phyloP scores from a whole-genome alignment of 2,888 invertebrate species.

The Lasioglossum villosulum region DNA sequence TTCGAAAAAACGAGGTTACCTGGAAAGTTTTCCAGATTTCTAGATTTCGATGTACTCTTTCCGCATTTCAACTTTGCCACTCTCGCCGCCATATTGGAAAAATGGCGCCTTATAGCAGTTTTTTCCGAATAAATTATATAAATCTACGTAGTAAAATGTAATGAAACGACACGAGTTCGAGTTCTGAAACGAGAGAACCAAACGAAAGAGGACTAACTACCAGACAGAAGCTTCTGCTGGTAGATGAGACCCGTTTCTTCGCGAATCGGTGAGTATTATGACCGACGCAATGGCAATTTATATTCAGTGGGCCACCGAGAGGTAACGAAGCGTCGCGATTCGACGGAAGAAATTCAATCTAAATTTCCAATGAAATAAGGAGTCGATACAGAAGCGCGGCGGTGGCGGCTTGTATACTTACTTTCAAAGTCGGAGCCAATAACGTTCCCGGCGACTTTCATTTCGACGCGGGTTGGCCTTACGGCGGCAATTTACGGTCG shows the following conservation, averaged over 20 bases:
- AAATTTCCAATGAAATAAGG: conserved; percentile 13
- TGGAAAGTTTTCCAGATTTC: no score
- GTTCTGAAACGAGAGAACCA: background rate
- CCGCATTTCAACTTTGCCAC: no score
- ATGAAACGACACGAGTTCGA: background rate
- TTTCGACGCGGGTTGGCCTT: background rate
- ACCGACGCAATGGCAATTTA: background rate
- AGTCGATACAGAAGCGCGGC: background rate
- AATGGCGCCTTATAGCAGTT: no score
- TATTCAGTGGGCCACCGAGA: background rate
- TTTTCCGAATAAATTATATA: background rate
- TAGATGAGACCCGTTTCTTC: background rate
- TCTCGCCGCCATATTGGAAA: no score
- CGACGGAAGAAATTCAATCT: conserved; percentile 1
- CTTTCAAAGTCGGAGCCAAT: conserved; percentile 8
- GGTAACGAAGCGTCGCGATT: background rate
- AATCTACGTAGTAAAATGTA: background rate
- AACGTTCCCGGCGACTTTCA: background rate
- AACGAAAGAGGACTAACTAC: background rate
- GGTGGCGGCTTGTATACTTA: background rate
- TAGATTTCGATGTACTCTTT: no score
- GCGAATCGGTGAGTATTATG: background rate
- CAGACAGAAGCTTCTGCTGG: background rate
- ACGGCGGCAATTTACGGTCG: conserved; percentile 34
- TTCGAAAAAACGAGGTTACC: no score